Base-by-base conservation (phyloP, 2,113 vertebrate genomes). In the Lanius collurio region DNA sequence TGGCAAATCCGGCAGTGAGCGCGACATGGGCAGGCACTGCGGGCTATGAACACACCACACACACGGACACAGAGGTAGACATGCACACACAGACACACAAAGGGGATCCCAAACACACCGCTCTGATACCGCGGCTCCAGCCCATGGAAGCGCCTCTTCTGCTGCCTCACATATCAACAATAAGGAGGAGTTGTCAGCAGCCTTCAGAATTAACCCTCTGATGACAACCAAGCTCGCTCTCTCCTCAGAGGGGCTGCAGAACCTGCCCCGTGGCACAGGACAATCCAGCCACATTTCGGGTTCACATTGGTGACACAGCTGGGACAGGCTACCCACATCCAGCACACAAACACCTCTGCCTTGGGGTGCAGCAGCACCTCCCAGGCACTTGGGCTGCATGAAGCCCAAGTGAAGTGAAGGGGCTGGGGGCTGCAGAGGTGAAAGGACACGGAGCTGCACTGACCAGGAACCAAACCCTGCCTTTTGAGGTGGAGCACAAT, bases 91-190 rank as follows among this genome's bases (percentile, higher is more conserved):
- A 37, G 9, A 62, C 55, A 11, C 35, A 9, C 16, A 16, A 0
- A 30, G 3, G 8, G 16, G 6, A 65, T 33, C 31, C 52, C 47
- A 62, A 62, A 11, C 53, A 22, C 10, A 17, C 35, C 35, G 11
- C 15, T 47, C 47, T 41, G 13, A 12, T 2, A 17, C 3, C 0
- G 0, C 3, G 1, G 19, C 11, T 33, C 21, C 31, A 26, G 41
- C 15, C 39, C 41, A 13, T 4, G 15, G 6, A 2, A 57, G 2
- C 1, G 0, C 13, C 24, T 78, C 50, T 13, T 28, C 59, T 35
- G 30, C 24, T 15, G 17, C n/a, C 42, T 11, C 47, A 28, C 26
- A 41, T 52, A 26, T 6, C 35, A 20, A 18, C 44, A 33, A 5
- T 13, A 15, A 12, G 13, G 4, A 59, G 4, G 5, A 21, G 33